Evolutionary conservation across 2,888 invertebrate species (phyloP).

Genomic region (Morpho deidamia): DNA sequence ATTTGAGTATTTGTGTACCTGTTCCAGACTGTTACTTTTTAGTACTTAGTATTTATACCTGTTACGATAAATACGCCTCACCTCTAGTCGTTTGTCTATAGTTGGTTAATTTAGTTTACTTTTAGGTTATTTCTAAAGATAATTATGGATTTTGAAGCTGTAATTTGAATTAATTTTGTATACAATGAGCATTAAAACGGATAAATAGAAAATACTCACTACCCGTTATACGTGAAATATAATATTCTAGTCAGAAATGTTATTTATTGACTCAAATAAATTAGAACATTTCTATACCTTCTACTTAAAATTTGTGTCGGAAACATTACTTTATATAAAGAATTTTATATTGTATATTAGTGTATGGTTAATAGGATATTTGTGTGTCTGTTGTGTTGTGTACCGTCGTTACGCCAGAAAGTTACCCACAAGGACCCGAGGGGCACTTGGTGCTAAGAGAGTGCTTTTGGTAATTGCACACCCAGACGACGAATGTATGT

Average conservation of each 20-base stretch:
- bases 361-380: slow-evolving; percentile 75
- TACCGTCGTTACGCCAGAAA: slow-evolving; percentile 73
- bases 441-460: slow-evolving; percentile 74
- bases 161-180: not conserved
- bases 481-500: slow-evolving; percentile 99
- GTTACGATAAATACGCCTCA: too few relatives aligned
- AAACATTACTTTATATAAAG: slow-evolving; percentile 54
- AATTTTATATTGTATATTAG: slow-evolving; percentile 68
- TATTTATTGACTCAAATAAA: slow-evolving; percentile 43
- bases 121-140: not conserved
- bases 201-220: slow-evolving; percentile 4
- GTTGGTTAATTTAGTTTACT: not conserved
- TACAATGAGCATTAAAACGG: slow-evolving; percentile 5
- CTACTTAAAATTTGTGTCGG: slow-evolving; percentile 55
- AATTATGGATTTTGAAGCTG: not conserved
- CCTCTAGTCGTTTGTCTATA: not conserved
- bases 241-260: slow-evolving; percentile 50
- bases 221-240: not conserved
- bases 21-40: too few relatives aligned
- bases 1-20: too few relatives aligned
- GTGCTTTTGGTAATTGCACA: slow-evolving; percentile 94
- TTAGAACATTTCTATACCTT: slow-evolving; percentile 50
- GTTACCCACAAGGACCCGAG: slow-evolving; percentile 65
- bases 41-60: too few relatives aligned
- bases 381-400: slow-evolving; percentile 67